A percentile compares a stretch with the other conserved stretches of the same genome.
These are phyloP conservation scores for Synergus umbraculus DNA, from an alignment of 2,888 invertebrate species.

Conservation along the genomic window DNA sequence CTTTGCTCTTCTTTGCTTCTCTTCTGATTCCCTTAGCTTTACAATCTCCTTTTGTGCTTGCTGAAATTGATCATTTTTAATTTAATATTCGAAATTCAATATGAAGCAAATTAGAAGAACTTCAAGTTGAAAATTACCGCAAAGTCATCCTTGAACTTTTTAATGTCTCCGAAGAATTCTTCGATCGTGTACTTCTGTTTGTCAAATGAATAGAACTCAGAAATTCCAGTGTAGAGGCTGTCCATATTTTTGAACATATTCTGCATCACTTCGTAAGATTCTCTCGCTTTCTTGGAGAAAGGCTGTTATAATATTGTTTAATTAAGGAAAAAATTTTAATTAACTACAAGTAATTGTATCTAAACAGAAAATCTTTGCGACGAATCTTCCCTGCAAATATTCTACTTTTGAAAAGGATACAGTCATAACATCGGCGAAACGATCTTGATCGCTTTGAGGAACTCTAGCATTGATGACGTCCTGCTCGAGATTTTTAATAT, in stretches of 20 bases:
- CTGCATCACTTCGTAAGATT: constrained; percentile 92
- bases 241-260: constrained; percentile 98
- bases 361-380: background rate
- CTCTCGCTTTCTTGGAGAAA: constrained; percentile 89
- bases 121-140: constrained; percentile 79
- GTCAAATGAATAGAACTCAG: constrained; percentile 95
- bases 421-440: constrained; percentile 92
- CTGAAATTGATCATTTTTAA: constrained; percentile 75
- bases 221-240: constrained; percentile 87
- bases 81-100: background rate
- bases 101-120: background rate
- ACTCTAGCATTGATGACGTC: constrained; percentile 92
- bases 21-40: constrained; percentile 89
- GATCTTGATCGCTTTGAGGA: constrained; percentile 89
- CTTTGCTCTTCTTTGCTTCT: constrained; percentile 89
- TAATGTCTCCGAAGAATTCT: constrained; percentile 97
- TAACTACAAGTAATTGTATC: constrained; percentile 10
- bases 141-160: constrained; percentile 95
- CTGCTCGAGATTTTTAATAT: constrained; percentile 92
- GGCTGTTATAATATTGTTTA: constrained; percentile 73
- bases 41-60: constrained; percentile 91
- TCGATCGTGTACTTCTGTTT: constrained; percentile 95
- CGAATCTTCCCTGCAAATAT: no score
- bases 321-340: constrained; percentile 58
- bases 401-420: constrained; percentile 78